Conservation (phyloP, 2,888 invertebrate species). For the Gymnosoma rotundatum region DNA sequence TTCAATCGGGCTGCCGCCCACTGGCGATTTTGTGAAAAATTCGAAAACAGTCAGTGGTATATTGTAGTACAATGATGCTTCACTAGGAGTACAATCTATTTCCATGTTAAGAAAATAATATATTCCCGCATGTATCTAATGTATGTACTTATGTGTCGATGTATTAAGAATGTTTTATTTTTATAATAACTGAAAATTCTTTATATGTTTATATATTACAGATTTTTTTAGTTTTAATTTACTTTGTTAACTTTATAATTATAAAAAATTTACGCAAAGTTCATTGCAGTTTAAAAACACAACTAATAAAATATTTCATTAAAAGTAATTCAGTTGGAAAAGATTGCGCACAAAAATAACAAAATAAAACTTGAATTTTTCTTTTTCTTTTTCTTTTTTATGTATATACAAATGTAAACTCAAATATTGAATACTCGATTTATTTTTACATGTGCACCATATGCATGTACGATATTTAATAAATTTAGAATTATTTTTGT, state of each 20-base stretch:
- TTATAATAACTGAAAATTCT: neutral
- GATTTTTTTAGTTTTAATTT: neutral
- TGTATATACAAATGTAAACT: too few species aligned
- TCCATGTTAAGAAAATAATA: conserved; percentile 52
- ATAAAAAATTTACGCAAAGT: conserved; percentile 48
- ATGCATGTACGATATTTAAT: neutral
- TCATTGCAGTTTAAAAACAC: conserved; percentile 57
- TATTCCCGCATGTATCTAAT: too few species aligned
- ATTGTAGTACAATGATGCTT: conserved; percentile 76
- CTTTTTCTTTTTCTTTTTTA: too few species aligned
- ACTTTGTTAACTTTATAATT: neutral
- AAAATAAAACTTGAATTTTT: neutral
- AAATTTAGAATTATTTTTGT: conserved; percentile 3
- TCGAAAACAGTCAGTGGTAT: conserved; percentile 82
- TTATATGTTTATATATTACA: neutral
- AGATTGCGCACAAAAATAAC: neutral
- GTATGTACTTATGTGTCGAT: neutral
- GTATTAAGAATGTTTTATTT: neutral
- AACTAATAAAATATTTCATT: conserved; percentile 62
- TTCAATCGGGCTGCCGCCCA: conserved; percentile 61
- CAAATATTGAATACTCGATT: too few species aligned
- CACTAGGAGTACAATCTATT: conserved; percentile 69
- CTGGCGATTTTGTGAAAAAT: conserved; percentile 74
- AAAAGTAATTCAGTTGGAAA: conserved; percentile 36
- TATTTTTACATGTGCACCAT: too few species aligned